A percentile compares a stretch with the other conserved stretches of the same genome.
Evolutionary conservation across 2,888 invertebrate species (phyloP).

Genomic region (Elmis aenea): DNA sequence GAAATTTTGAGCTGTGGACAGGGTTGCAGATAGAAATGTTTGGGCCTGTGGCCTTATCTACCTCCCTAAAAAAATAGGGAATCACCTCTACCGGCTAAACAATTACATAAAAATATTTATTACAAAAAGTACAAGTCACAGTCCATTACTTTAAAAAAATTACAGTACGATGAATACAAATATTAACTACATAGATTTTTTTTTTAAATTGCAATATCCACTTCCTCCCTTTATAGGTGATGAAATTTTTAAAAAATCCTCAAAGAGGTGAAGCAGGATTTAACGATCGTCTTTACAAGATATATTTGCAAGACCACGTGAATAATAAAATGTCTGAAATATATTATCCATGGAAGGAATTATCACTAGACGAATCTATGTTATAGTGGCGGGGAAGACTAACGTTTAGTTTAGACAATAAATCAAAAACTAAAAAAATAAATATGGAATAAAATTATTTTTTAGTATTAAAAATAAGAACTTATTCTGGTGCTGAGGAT

Average conservation of each 20-base stretch:
- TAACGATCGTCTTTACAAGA: slow-evolving; percentile 10
- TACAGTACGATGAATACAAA: too few relatives aligned
- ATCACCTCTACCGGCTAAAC: too few relatives aligned
- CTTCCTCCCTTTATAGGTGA: too few relatives aligned
- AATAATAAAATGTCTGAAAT: slow-evolving; percentile 14
- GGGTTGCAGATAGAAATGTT: too few relatives aligned
- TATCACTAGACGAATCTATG: slow-evolving; percentile 23
- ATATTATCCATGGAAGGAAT: slow-evolving; percentile 18
- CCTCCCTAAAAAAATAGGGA: too few relatives aligned
- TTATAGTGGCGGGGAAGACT: slow-evolving; percentile 25
- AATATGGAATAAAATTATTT: slow-evolving; percentile 30
- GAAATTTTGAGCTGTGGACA: too few relatives aligned
- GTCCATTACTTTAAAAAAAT: too few relatives aligned
- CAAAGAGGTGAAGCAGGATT: background rate
- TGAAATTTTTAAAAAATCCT: slow-evolving; percentile 2
- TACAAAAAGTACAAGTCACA: too few relatives aligned
- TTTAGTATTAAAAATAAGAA: slow-evolving; percentile 23
- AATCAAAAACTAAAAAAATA: slow-evolving; percentile 26
- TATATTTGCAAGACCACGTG: slow-evolving; percentile 1
- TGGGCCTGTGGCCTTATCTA: too few relatives aligned
- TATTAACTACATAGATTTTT: too few relatives aligned
- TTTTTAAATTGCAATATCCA: too few relatives aligned
- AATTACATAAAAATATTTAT: too few relatives aligned
- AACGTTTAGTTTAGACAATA: slow-evolving; percentile 28
- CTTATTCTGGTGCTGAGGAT: slow-evolving; percentile 25